Conservation (phyloP, 1,140 invertebrate species). For the Zeugodacus cucurbitae region DNA sequence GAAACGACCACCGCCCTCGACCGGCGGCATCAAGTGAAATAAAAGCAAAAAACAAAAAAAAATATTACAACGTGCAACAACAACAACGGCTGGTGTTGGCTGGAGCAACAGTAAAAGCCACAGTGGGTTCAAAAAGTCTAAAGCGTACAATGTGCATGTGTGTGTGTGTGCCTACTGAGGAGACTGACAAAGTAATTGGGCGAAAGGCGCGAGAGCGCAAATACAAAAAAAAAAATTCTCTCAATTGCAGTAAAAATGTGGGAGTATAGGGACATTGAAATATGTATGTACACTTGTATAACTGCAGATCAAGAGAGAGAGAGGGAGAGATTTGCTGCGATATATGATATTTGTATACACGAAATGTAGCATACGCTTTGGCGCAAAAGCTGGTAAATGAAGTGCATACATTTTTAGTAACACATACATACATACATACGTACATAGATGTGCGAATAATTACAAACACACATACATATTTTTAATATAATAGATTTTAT, state of each 20-base stretch:
- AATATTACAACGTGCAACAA: background rate
- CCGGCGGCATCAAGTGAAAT: conserved; percentile 36
- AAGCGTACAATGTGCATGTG: background rate
- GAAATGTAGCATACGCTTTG: background rate
- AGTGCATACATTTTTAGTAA: background rate
- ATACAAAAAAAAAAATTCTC: background rate
- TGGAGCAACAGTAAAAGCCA: conserved; percentile 2
- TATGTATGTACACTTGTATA: background rate
- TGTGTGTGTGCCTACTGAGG: background rate
- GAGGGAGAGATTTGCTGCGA: background rate
- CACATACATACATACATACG: background rate
- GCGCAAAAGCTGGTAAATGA: background rate
- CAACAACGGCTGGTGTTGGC: background rate
- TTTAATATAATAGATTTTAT: too few species aligned
- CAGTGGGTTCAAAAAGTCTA: background rate
- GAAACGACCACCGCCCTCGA: conserved; percentile 63
- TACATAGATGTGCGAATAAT: background rate
- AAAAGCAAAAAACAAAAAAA: too few species aligned
- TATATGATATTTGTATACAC: background rate
- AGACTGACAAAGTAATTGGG: background rate
- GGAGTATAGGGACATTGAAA: background rate
- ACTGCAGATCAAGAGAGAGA: background rate
- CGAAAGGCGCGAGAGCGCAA: background rate
- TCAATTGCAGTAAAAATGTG: background rate
- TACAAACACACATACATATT: too few species aligned